A percentile compares a stretch with the other conserved stretches of the same genome.
These are phyloP conservation scores for Iselma pallidipennis DNA, from an alignment of 2,888 invertebrate species.

Conservation along the genomic window DNA sequence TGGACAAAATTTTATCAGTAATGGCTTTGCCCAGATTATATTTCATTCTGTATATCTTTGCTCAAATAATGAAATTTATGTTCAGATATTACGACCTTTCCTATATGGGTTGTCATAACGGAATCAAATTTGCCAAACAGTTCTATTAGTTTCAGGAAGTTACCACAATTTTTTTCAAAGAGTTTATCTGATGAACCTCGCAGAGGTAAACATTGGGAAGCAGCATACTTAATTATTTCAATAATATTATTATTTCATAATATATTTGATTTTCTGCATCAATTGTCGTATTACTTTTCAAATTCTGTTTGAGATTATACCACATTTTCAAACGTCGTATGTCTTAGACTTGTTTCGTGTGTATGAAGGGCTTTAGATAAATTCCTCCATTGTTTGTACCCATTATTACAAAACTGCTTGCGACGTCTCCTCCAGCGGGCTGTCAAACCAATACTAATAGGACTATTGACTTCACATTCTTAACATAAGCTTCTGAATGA, in stretches of 20 bases:
- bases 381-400: no score
- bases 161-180: neutral
- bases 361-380: no score
- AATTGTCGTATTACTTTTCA: neutral
- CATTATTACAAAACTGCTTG: no score
- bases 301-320: no score
- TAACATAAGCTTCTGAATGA: no score
- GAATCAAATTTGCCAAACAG: neutral
- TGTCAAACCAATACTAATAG: no score
- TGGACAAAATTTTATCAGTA: slow-evolving; percentile 29
- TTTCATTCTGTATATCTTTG: slow-evolving; percentile 19
- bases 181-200: neutral
- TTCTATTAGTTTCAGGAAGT: neutral
- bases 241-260: neutral
- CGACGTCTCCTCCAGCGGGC: no score
- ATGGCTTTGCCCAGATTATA: slow-evolving; percentile 18
- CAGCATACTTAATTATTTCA: neutral
- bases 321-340: no score
- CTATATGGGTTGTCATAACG: neutral
- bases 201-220: neutral
- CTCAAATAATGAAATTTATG: slow-evolving; percentile 16
- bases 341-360: no score
- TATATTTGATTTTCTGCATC: neutral
- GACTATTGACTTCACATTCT: no score
- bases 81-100: no score